Evolutionary conservation across 23 tunicate genomes (phyloP).

Genomic region (Trididemnum clinides): DNA sequence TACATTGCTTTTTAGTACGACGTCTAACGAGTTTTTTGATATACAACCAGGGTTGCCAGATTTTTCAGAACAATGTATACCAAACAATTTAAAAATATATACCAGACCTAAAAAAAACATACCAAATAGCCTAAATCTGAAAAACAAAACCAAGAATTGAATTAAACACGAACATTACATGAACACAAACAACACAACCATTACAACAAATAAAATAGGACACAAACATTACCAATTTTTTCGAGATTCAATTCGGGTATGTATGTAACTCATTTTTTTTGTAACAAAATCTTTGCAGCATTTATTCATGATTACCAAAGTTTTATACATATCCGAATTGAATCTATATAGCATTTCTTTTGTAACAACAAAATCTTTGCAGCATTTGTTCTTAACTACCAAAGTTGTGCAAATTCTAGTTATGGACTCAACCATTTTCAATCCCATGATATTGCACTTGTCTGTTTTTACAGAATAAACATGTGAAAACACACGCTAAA

Average conservation of each 20-base stretch:
- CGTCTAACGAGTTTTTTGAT: too few species aligned
- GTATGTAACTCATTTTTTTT: too few species aligned
- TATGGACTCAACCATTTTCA: background rate
- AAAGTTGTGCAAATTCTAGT: background rate
- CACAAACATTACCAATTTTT: background rate
- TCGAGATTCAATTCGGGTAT: too few species aligned
- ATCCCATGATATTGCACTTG: background rate
- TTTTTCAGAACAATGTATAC: too few species aligned
- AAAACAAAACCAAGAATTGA: too few species aligned
- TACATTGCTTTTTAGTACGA: too few species aligned
- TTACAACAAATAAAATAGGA: background rate
- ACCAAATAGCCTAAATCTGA: too few species aligned
- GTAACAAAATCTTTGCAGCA: background rate
- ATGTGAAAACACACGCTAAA: slow-evolving; percentile 25
- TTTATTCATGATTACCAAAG: too few species aligned
- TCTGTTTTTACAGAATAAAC: slow-evolving; percentile 11
- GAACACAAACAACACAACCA: too few species aligned
- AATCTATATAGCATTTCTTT: background rate
- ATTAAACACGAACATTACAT: background rate
- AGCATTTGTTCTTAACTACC: background rate
- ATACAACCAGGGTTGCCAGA: too few species aligned
- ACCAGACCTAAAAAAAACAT: too few species aligned
- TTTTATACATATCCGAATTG: slow-evolving; percentile 23
- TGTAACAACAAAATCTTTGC: slow-evolving; percentile 20
- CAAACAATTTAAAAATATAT: too few species aligned